Evolutionary conservation across 53 echinoderm and acorn worm species (phyloP).

Genomic region (Hippasteria phrygiana): DNA sequence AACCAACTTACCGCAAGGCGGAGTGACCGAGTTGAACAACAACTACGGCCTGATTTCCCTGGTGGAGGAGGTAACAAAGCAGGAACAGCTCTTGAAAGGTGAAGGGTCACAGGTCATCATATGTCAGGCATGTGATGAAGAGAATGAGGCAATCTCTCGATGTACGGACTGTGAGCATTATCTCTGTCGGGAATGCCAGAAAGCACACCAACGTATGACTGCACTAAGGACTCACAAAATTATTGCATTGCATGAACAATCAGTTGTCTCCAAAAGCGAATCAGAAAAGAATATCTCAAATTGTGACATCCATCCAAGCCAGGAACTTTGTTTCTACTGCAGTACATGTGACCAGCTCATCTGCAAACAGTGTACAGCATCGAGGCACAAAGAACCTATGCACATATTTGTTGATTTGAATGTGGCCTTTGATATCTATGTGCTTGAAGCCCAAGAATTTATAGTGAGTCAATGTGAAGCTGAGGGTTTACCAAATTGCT

Average conservation of each 20-base stretch:
- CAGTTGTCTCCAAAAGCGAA: background rate
- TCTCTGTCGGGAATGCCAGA: conserved; percentile 27
- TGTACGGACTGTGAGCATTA: conserved; percentile 27
- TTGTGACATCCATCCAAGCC: background rate
- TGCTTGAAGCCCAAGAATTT: background rate
- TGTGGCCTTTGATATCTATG: background rate
- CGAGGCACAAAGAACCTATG: background rate
- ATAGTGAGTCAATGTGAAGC: too few species aligned
- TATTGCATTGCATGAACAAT: background rate
- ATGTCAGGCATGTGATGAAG: conserved; percentile 8
- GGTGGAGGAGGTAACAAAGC: conserved; percentile 8
- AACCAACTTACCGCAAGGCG: conserved; percentile 29
- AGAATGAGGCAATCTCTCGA: conserved; percentile 14
- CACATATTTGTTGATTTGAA: background rate
- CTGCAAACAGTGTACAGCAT: background rate
- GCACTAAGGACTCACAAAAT: conserved; percentile 11
- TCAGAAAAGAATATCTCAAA: background rate
- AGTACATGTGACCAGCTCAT: background rate
- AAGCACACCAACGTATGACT: conserved; percentile 5
- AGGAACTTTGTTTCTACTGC: conserved; percentile 12
- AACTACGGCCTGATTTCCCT: conserved; percentile 4
- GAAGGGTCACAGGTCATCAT: background rate
- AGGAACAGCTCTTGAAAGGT: background rate
- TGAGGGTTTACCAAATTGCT: background rate
- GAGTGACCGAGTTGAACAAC: conserved; percentile 34